Base-by-base conservation (phyloP, 2,797 vertebrate species). In the Percopsis omiscomaycus region DNA sequence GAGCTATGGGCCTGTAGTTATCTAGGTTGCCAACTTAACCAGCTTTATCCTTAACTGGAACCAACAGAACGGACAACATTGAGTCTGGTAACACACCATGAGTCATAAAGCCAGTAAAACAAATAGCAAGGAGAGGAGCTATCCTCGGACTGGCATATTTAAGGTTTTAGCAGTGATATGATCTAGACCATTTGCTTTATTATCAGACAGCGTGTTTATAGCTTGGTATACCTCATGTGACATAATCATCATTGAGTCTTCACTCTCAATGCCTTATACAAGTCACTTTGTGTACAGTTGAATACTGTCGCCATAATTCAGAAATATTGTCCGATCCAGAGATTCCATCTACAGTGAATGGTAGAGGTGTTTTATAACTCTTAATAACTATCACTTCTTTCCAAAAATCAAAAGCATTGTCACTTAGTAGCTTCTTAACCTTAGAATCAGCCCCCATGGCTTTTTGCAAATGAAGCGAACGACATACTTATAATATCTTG, bases 291-390 rank as follows among this genome's bases (percentile, higher is more conserved):
- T 16, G 27, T 16, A 52, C 50, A 52, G 50, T 52, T 52, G 10
- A 52, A 55, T 50, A 13, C 53, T 29, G 27, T 55, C 53, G 53
- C 53, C 28, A 55, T 6, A 55, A 29, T 28, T 55, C 53, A 55
- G 53, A 8, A 55, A 55, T 55, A 55, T 28, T 29, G 28, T 29
- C 28, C 1, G 53, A 8, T 12, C 53, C 53, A 30, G 53, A 55
- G 53, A 55, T 29, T 29, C 28, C 53, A 30, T 55, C 53, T 29
- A 29, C 53, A 28, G 28, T 13, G n/a, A 2, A 61, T 49, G n/a
- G 59, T 47, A 51, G 16, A 16, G 50, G 27, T 15, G 50, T 3
- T 51, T 52, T 52, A 16, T 22, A 52, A 22, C 16, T 52, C 2
- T 52, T 52, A 16, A 27, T 52, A 50, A 10, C 3, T 13, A 12